Base-by-base conservation (phyloP, 1,140 invertebrate genomes). In the Pararge aegeria region DNA sequence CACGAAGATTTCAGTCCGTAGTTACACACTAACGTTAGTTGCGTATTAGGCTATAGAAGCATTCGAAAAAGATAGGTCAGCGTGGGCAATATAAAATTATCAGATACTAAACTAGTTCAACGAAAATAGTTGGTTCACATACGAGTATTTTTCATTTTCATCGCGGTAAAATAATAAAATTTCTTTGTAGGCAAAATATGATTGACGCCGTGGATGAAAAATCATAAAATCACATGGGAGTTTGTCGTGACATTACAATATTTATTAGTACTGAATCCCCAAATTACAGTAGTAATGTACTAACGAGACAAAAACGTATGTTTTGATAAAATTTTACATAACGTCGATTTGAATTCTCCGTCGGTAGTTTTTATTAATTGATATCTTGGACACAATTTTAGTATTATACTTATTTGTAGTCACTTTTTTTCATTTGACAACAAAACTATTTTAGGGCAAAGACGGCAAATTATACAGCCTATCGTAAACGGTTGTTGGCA, bases 301-400 rank as follows among this genome's bases (percentile, higher is more conserved):
- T 24, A 4, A 24, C 15, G 10, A 46, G 15, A 46, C 16, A 18
- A 46, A 34, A 52, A 59, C 42, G 16, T 29, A 37, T 44, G 37
- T 63, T 53, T 27, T 20, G 54, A 62, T 56, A 51, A 56, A 61
- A 55, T 27, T 44, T 56, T 19, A n/a, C n/a, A n/a, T n/a, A n/a
- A n/a, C n/a, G n/a, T 13, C 16, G 27, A 24, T 57, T 48, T 44
- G 58, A 63, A 61, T 51, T 55, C 16, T 46, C 2, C 13, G 15
- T 13, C 15, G 5, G 18, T 42, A n/a, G 4, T 1, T 38, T 38
- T 12, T 38, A 27, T 27, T 1, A 27, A 27, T 7, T 27, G 5
- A 7, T 4, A 27, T 27, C 5, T 27, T 27, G 5, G 5, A 27
- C 10, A 7, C 0, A 27, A 7, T 27, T 27, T 7, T 27, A 9